Conservation (phyloP, 1,140 invertebrate genomes). For the Venustaconcha ellipsiformis region DNA sequence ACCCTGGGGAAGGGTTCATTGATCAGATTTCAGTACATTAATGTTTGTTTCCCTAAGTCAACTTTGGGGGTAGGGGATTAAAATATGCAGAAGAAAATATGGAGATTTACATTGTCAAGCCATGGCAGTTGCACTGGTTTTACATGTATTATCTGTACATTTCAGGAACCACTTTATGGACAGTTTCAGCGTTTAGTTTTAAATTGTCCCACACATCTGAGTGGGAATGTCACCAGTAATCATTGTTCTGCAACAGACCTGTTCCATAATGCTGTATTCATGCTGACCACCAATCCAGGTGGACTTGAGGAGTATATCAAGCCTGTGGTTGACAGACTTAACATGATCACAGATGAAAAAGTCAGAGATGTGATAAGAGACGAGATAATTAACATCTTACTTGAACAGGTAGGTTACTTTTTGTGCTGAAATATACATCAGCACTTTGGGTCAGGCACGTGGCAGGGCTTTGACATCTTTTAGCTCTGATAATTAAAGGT, state of each 20-base stretch:
- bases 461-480: no score
- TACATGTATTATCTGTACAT: no score
- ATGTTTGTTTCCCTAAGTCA: no score
- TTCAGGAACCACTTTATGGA: conserved; percentile 19
- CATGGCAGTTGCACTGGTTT: no score
- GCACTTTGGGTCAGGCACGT: no score
- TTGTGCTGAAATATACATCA: no score
- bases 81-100: no score
- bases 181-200: conserved; percentile 24
- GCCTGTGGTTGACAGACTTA: conserved; percentile 9
- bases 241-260: conserved; percentile 10
- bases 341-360: conserved; percentile 4
- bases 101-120: no score
- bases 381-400: conserved; percentile 25
- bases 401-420: conserved; percentile 21
- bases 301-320: conserved; percentile 25
- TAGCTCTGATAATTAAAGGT: no score
- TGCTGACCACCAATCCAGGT: conserved; percentile 24
- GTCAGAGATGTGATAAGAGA: conserved; percentile 21
- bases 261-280: conserved; percentile 27
- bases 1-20: no score
- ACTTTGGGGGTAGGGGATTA: no score
- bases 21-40: no score
- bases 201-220: conserved; percentile 21
- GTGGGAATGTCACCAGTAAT: conserved; percentile 1